A percentile compares a stretch with the other conserved stretches of the same genome.
Evolutionary conservation across 2,888 invertebrate species (phyloP).

Genomic region (Dusona sp.): DNA sequence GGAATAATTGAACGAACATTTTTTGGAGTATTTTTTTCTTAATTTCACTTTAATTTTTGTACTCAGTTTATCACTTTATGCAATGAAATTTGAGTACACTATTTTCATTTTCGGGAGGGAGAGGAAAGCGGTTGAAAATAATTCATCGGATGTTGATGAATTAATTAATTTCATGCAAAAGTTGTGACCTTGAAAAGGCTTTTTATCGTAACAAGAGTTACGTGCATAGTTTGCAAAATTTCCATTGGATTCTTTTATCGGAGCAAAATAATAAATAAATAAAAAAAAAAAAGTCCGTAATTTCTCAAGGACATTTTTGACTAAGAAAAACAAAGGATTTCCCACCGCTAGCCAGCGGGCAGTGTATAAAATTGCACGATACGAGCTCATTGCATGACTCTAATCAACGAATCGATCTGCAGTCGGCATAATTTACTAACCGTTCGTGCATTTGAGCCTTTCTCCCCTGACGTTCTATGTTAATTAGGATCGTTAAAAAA

Average conservation of each 20-base stretch:
- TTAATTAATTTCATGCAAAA: not conserved
- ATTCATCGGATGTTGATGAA: not conserved
- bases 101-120: not conserved
- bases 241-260: not conserved
- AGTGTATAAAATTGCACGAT: slow-evolving; percentile 44
- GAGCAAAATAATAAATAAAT: not conserved
- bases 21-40: not conserved
- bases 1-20: not conserved
- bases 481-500: slow-evolving; percentile 24
- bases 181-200: not conserved
- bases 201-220: not conserved
- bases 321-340: not conserved
- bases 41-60: not conserved
- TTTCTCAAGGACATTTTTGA: not conserved
- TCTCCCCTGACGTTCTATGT: slow-evolving; percentile 15
- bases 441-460: slow-evolving; percentile 24
- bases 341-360: not conserved
- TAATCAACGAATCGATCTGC: slow-evolving; percentile 43
- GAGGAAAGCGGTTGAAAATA: not conserved
- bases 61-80: not conserved
- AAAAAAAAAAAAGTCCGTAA: not conserved
- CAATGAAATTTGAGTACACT: not conserved
- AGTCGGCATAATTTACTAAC: slow-evolving; percentile 42
- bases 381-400: slow-evolving; percentile 49
- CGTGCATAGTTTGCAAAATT: not conserved